Base-by-base conservation (phyloP, 2,113 vertebrate species). In the Tragelaphus buxtoni region DNA sequence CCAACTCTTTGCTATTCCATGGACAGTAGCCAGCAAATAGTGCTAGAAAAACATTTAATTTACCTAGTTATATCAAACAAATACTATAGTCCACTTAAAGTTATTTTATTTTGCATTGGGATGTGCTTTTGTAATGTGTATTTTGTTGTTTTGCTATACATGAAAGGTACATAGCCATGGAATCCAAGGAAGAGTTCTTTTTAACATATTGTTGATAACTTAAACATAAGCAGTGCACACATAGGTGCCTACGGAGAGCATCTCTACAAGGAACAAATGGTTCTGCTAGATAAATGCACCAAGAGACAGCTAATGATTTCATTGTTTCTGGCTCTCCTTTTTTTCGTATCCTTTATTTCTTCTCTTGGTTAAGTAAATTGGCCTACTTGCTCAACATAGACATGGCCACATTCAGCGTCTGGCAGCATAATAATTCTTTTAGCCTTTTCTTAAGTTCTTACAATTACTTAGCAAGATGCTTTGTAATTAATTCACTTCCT, bases 401-500 rank as follows among this genome's bases (percentile, higher is more conserved):
- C n/a, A 14, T 86, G 28, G 69, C 7, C 9, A 42, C 12, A 47
- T 35, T 93, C 42, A 91, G 32, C 7, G 7, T 35, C n/a, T 65
- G 22, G 42, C 5, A 93, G 26, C 16, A 35, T 51, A 81, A 77
- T 55, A 89, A 93, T 84, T 74, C 17, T 55, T 91, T 61, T 55
- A 82, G n/a, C 9, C 69, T 90, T 74, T 83, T 92, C 28, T 39
- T 4, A 26, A 20, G 8, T 47, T 94, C 83, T 91, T 77, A 42
- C 13, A 89, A 53, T 92, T 91, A 93, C 51, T 93, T 90, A 76
- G 10, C 47, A 95, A 83, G 26, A 86, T 61, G 7, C 35, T 84
- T 81, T 96, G 32, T 16, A 97, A 87, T 94, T 94, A 87, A 96
- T 95, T 95, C 60, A 83, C 84, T 60, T 69, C 45, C 35, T 83